phyloP scores from a whole-genome alignment of 2,888 invertebrate genomes.

The Netelia melanura region DNA sequence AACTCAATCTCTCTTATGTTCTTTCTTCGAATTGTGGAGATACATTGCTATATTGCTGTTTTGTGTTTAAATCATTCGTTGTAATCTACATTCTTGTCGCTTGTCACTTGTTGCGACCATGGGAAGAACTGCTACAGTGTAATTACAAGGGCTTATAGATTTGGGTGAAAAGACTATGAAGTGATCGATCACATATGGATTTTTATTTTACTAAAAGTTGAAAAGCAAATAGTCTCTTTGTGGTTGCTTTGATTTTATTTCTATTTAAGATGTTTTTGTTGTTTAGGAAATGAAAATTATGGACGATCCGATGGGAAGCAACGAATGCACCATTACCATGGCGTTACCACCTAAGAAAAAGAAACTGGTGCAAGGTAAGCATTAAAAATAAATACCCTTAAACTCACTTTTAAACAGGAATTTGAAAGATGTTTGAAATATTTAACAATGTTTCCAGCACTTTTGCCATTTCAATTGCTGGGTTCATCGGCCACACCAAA shows the following conservation, averaged over 20 bases:
- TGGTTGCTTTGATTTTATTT: not conserved
- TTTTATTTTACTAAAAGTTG: too few species aligned
- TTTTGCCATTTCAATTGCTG: slow-evolving; percentile 79
- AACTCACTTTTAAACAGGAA: not conserved
- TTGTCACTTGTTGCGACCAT: slow-evolving; percentile 11
- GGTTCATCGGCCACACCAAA: slow-evolving; percentile 73
- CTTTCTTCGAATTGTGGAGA: not conserved
- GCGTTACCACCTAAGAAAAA: slow-evolving; percentile 75
- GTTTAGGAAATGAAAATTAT: slow-evolving; percentile 77
- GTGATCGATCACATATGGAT: too few species aligned
- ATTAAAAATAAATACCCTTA: not conserved
- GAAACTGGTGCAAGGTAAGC: slow-evolving; percentile 81
- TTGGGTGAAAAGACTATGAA: not conserved
- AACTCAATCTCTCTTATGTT: not conserved
- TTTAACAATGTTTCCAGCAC: slow-evolving; percentile 71
- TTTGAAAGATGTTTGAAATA: not conserved
- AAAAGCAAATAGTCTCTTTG: not conserved
- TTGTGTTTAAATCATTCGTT: not conserved
- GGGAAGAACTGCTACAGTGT: not conserved
- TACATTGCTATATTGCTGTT: too few species aligned
- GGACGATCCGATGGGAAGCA: slow-evolving; percentile 75
- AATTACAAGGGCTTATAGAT: not conserved
- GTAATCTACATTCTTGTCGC: not conserved
- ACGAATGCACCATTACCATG: slow-evolving; percentile 74
- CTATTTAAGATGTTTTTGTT: slow-evolving; percentile 11